A percentile compares a stretch with the other conserved stretches of the same genome.
phyloP scores from a whole-genome alignment of 2,797 vertebrate genomes.

The Darevskia mixta region DNA sequence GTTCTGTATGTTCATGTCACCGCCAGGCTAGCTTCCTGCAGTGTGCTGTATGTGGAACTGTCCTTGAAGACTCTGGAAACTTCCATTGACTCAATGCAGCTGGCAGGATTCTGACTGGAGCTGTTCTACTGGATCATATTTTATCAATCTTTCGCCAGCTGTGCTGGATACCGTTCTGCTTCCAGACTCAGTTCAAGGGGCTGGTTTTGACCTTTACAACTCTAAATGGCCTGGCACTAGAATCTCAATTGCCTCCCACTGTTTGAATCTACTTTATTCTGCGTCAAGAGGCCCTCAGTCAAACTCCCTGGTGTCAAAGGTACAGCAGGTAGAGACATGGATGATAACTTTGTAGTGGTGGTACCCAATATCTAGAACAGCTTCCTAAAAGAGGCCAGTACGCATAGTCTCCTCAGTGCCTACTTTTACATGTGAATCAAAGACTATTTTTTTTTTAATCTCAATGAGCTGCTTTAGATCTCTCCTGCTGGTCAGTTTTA shows the following conservation, averaged over 20 bases:
- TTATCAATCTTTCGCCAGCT: neutral
- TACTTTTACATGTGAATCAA: neutral
- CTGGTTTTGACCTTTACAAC: neutral
- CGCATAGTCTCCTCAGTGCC: neutral
- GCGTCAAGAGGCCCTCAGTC: neutral
- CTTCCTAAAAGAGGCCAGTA: neutral
- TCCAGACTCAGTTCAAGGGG: neutral
- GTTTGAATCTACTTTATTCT: neutral
- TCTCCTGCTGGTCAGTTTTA: neutral
- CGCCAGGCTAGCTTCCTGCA: neutral
- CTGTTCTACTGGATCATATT: neutral
- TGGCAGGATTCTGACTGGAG: neutral
- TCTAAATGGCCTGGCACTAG: neutral
- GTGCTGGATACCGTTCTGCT: neutral
- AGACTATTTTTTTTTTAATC: neutral
- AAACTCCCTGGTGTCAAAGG: neutral
- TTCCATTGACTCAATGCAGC: neutral
- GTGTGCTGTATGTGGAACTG: neutral
- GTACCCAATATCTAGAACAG: neutral
- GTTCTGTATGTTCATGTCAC: neutral
- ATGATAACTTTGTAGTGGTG: no score
- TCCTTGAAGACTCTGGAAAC: neutral
- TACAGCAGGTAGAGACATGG: neutral
- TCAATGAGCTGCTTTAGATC: neutral
- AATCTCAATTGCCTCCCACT: neutral